Percentiles rank a stretch among this genome's conserved stretches.
Conservation (phyloP, 2,888 invertebrate species). For the Brachylomia viminalis region DNA sequence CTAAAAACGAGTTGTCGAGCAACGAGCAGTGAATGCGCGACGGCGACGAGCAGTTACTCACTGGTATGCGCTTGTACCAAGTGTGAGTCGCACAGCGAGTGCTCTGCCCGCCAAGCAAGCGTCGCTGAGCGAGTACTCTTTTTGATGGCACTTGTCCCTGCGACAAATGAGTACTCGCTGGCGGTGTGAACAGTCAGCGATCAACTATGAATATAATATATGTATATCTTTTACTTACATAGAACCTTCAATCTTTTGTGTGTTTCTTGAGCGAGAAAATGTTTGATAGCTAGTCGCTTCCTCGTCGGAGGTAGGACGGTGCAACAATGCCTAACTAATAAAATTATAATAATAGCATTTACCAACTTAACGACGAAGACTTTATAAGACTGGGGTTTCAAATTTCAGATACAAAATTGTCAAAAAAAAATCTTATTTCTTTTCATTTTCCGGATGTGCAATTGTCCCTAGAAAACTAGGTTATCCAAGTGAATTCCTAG, state of each 20-base stretch:
- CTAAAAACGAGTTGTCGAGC: background rate
- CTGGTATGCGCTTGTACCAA: background rate
- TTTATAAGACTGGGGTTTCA: no score
- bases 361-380: background rate
- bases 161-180: background rate
- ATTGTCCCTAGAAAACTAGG: slow-evolving; percentile 41
- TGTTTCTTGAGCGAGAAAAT: background rate
- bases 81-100: background rate
- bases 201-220: background rate
- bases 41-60: background rate
- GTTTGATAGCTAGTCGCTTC: no score
- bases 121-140: background rate
- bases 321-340: background rate
- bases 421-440: slow-evolving; percentile 1
- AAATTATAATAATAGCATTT: background rate
- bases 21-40: background rate
- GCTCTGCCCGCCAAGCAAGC: no score
- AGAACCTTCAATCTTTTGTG: background rate
- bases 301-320: no score
- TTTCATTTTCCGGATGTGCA: slow-evolving; percentile 17
- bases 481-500: slow-evolving; percentile 48
- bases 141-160: background rate
- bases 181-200: background rate
- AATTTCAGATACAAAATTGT: background rate
- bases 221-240: background rate